Evolutionary conservation across 1,140 invertebrate genomes (phyloP).

Genomic region (Eurosta solidaginis): DNA sequence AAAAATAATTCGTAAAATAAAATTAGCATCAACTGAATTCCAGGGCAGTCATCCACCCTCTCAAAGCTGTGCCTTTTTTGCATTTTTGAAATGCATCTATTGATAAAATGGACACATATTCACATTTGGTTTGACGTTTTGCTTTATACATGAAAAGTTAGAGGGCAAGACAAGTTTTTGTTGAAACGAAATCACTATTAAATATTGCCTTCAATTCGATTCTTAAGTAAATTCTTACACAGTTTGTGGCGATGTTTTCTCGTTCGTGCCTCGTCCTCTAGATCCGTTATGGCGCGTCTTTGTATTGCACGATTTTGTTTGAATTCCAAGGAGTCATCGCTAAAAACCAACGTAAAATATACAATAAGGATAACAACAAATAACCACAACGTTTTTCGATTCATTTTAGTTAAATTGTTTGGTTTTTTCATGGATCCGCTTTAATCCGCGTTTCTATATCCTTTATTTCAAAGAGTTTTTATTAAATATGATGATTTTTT

Average conservation of each 20-base stretch:
- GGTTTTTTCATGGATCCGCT: background rate
- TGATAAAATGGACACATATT: background rate
- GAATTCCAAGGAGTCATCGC: background rate
- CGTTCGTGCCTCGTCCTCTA: slow-evolving; percentile 22
- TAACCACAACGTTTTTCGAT: slow-evolving; percentile 30
- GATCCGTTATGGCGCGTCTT: background rate
- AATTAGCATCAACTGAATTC: too few relatives aligned
- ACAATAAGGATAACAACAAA: slow-evolving; percentile 11
- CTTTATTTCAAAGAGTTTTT: background rate
- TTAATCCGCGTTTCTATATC: background rate
- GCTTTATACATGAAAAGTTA: background rate
- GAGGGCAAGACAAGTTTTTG: background rate
- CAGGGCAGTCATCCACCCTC: too few relatives aligned
- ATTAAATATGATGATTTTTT: background rate
- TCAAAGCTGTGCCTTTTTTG: too few relatives aligned
- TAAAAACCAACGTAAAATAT: slow-evolving; percentile 29
- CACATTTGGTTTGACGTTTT: background rate
- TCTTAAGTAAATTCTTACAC: slow-evolving; percentile 15
- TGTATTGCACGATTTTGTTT: background rate
- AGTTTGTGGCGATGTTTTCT: slow-evolving; percentile 29
- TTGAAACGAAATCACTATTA: background rate
- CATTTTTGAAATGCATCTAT: background rate
- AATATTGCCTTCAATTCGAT: too few relatives aligned
- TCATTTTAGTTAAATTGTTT: slow-evolving; percentile 28
- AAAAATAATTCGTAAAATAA: too few relatives aligned